These are phyloP conservation scores for Calyptommatus sinebrachiatus DNA, from an alignment of 2,113 vertebrate species.

Conservation along the genomic window DNA sequence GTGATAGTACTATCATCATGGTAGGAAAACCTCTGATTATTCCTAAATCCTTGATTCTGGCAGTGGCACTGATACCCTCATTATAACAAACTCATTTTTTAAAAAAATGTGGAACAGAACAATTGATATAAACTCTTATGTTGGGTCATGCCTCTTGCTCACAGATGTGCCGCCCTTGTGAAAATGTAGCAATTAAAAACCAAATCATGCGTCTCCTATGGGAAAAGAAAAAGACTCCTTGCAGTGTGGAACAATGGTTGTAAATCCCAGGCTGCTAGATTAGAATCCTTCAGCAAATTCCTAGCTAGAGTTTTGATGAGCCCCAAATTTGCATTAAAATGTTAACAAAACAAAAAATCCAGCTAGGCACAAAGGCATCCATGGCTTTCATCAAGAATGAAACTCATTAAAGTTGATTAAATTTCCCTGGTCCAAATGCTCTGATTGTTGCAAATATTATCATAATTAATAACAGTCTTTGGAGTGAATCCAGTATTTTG, in stretches of 20 bases:
- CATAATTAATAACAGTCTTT: slow-evolving; percentile 1
- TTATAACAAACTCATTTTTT: too few species aligned
- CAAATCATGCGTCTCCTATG: neutral
- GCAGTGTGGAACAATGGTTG: neutral
- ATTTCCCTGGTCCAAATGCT: slow-evolving; percentile 6
- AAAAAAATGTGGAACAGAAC: too few species aligned
- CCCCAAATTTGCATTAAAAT: neutral
- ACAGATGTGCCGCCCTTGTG: neutral
- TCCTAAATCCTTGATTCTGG: too few species aligned
- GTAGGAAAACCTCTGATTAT: too few species aligned
- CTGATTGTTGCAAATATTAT: slow-evolving; percentile 16
- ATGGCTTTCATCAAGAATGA: slow-evolving; percentile 16
- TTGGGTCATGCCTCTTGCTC: neutral
- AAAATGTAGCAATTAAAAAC: neutral
- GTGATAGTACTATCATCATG: too few species aligned
- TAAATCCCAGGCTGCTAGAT: neutral
- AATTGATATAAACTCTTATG: neutral
- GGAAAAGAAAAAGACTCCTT: neutral
- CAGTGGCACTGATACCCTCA: too few species aligned
- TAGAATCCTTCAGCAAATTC: slow-evolving; percentile 5
- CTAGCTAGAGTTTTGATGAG: slow-evolving; percentile 13
- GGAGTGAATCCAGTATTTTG: neutral
- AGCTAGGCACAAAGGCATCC: neutral
- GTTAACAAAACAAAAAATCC: neutral
- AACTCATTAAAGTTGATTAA: slow-evolving; percentile 31